These are phyloP conservation scores for Oreocharis arfaki DNA, from an alignment of 2,113 vertebrate species.

Conservation along the genomic window DNA sequence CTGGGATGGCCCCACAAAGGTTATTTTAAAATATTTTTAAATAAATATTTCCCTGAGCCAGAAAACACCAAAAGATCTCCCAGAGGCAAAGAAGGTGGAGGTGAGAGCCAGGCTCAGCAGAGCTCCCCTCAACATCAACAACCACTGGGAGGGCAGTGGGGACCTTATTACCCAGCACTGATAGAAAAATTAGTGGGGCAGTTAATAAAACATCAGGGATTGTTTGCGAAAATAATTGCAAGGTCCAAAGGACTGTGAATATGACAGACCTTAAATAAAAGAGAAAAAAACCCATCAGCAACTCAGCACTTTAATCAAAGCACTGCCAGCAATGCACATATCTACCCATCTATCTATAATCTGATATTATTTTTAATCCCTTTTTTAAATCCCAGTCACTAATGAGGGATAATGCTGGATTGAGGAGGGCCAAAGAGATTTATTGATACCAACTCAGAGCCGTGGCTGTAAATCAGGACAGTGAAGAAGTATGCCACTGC, in stretches of 20 bases:
- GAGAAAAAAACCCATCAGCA: background rate
- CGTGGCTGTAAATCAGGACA: conserved; percentile 58
- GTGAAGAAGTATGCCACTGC: conserved; percentile 34
- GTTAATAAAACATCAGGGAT: background rate
- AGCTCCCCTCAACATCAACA: fast-evolving
- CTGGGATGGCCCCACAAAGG: background rate
- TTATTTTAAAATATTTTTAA: background rate
- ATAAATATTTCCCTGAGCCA: background rate
- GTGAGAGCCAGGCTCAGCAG: background rate
- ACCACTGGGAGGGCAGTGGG: background rate
- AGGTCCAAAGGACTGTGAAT: background rate
- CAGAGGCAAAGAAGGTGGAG: background rate
- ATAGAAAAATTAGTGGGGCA: background rate
- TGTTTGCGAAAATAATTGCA: background rate
- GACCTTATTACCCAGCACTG: background rate
- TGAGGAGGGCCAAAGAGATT: conserved; percentile 65
- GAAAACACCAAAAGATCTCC: background rate
- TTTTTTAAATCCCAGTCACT: conserved; percentile 43
- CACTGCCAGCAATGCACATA: background rate
- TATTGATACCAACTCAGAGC: conserved; percentile 59
- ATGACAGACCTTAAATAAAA: background rate
- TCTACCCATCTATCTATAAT: background rate
- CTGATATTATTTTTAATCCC: conserved; percentile 59
- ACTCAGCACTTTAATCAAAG: conserved; percentile 52
- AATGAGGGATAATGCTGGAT: conserved; percentile 64